Base-by-base conservation (phyloP, 2,888 invertebrate genomes). In the Falcaria lacertinaria region DNA sequence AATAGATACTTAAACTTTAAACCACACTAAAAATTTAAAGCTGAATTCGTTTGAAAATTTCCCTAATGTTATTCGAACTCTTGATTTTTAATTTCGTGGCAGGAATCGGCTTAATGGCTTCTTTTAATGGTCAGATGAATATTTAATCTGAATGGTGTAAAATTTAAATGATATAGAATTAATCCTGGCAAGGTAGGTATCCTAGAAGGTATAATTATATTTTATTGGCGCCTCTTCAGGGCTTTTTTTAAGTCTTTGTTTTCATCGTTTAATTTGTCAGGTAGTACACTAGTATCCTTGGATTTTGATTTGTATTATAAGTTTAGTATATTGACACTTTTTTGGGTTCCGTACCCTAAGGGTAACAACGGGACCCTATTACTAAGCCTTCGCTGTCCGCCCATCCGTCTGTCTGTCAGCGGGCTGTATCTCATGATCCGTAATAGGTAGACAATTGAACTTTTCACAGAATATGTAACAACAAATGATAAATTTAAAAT, bases 111-210 rank as follows among this genome's bases (percentile, higher is more conserved):
- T 62, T 80, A 83, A 82, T 82, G 82, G 78, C 74, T 74, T 67
- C 69, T 74, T 76, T 73, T 73, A 77, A 81, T 74, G 73, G 61
- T 65, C 74, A 52, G 75, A 80, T 83, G 77, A 83, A 82, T 82
- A 81, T 79, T 82, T 77, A 80, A 80, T 69, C 64, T 63, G 68
- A 62, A 64, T 60, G 55, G 65, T 58, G 62, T 66, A 60, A 74
- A 75, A 77, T 80, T 77, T 73, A 74, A 79, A 77, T 78, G 64
- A 70, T 74, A 78, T 75, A 70, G 74, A 78, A 79, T 77, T 74
- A 74, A 77, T 77, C 74, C 69, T 48, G 35, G 45, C 15, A 36
- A 47, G 50, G 54, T 55, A 56, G n/a, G n/a, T n/a, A n/a, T n/a
- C n/a, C n/a, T n/a, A n/a, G n/a, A n/a, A n/a, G n/a, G n/a, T n/a